phyloP scores from a whole-genome alignment of 2,888 invertebrate species.

The Amphiduros pacificus region DNA sequence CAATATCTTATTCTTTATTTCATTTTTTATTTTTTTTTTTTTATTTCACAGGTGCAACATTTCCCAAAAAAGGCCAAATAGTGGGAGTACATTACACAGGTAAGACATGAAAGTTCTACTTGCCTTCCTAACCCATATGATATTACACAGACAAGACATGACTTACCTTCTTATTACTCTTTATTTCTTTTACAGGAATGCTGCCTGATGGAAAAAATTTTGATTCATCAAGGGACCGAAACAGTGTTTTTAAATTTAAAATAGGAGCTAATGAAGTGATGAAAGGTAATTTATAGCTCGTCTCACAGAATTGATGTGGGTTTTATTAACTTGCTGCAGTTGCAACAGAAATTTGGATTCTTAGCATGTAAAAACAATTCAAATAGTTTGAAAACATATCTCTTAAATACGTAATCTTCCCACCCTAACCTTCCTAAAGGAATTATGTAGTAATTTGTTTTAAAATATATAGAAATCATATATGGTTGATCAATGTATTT shows the following conservation, averaged over 20 bases:
- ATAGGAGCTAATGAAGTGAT: conserved; percentile 84
- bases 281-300: too few relatives aligned
- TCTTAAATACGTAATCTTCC: too few relatives aligned
- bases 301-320: too few relatives aligned
- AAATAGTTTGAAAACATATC: too few relatives aligned
- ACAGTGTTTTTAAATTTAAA: conserved; percentile 78
- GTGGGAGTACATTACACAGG: conserved; percentile 96
- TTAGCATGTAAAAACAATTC: too few relatives aligned
- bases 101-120: conserved; percentile 37
- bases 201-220: conserved; percentile 86
- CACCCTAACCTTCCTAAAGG: background rate
- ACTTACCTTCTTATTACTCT: too few relatives aligned
- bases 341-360: too few relatives aligned
- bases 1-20: too few relatives aligned
- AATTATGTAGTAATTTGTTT: background rate
- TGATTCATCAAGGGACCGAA: conserved; percentile 90
- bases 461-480: too few relatives aligned
- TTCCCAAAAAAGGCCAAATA: conserved; percentile 90
- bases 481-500: too few relatives aligned
- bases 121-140: background rate
- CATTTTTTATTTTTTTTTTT: background rate
- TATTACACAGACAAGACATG: background rate
- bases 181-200: conserved; percentile 66
- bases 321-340: background rate
- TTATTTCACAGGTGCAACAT: conserved; percentile 66